Evolutionary conservation across 2,888 invertebrate genomes (phyloP).

Genomic region (Liodrosophila aerea): DNA sequence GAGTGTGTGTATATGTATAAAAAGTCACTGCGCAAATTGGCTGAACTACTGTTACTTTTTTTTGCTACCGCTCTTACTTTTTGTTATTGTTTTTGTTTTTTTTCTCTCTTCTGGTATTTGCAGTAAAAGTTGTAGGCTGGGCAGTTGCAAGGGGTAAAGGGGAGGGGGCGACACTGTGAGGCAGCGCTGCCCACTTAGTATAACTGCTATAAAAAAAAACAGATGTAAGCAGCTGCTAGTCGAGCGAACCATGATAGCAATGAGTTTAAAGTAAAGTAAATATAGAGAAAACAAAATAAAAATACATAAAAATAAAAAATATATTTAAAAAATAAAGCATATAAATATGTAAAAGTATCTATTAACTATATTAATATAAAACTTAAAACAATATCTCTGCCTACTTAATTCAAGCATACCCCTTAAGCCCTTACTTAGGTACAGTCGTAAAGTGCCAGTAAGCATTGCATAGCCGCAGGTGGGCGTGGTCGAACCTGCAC

Average conservation of each 20-base stretch:
- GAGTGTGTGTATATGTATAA: not conserved
- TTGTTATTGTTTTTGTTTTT: constrained; percentile 1
- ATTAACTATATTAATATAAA: too few relatives aligned
- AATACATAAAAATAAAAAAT: not conserved
- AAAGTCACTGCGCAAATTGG: constrained; percentile 46
- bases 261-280: not conserved
- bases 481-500: constrained; percentile 28
- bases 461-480: constrained; percentile 31
- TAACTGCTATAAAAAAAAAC: not conserved
- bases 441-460: constrained; percentile 16
- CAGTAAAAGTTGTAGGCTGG: not conserved
- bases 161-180: not conserved
- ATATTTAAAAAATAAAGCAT: too few relatives aligned
- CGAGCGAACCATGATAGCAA: not conserved
- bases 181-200: constrained; percentile 36
- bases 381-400: too few relatives aligned
- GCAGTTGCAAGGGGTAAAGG: too few relatives aligned
- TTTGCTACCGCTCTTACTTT: constrained; percentile 27
- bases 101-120: constrained; percentile 26
- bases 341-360: too few relatives aligned
- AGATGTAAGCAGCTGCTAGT: not conserved
- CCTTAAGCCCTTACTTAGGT: constrained; percentile 5
- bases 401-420: too few relatives aligned
- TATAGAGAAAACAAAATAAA: not conserved
- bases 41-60: constrained; percentile 49